A percentile compares a stretch with the other conserved stretches of the same genome.
Conservation (phyloP, 2,113 vertebrate species). For the Philantomba maxwellii region DNA sequence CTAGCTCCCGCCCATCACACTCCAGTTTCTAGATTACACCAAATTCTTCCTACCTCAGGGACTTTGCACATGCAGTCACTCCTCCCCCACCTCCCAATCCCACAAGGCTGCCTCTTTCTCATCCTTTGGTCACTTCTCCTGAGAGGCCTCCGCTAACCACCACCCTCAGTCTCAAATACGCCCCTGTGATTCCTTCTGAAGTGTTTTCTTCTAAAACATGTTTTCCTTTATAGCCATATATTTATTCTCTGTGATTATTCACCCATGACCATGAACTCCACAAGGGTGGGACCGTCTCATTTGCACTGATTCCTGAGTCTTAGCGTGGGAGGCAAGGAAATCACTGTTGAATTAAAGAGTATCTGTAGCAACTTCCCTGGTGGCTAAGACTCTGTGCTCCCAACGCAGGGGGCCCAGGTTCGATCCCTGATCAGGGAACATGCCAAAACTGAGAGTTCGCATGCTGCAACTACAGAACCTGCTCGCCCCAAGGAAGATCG, state of each 20-base stretch:
- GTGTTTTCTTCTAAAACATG: not conserved
- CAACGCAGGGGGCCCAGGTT: not conserved
- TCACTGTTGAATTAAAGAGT: not conserved
- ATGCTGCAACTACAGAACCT: not conserved
- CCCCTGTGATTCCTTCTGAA: not conserved
- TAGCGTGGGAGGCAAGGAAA: not conserved
- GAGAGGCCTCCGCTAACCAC: not conserved
- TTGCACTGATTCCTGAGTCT: not conserved
- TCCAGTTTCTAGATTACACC: not conserved
- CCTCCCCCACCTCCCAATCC: not conserved
- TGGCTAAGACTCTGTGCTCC: not conserved
- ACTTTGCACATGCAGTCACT: not conserved
- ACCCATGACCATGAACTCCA: not conserved
- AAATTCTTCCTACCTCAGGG: not conserved
- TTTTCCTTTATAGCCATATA: not conserved
- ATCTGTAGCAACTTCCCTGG: not conserved
- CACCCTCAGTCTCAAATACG: not conserved
- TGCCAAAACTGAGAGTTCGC: not conserved
- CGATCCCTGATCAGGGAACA: not conserved
- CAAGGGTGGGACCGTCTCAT: not conserved
- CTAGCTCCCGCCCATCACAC: not conserved
- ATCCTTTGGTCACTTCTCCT: not conserved
- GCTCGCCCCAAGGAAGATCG: not conserved
- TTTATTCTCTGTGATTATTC: not conserved
- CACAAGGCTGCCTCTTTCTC: not conserved